Evolutionary conservation across 2,797 vertebrate species (phyloP).

Genomic region (Diplodus sargus): DNA sequence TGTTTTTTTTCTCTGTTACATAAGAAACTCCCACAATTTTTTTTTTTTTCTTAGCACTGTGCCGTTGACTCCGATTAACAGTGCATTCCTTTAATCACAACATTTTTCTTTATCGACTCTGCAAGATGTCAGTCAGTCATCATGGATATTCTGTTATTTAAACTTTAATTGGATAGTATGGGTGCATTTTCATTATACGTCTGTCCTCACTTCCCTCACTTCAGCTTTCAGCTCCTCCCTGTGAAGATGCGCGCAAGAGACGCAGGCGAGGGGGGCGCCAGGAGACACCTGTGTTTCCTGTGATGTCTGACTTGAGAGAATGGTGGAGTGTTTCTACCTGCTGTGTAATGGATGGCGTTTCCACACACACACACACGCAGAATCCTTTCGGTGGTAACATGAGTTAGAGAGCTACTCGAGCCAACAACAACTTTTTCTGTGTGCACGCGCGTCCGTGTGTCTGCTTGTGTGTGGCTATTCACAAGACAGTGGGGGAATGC

Average conservation of each 20-base stretch:
- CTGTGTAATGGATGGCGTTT: slow-evolving; percentile 17
- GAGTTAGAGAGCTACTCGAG: slow-evolving; percentile 2
- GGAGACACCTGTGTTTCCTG: no score
- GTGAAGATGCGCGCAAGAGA: no score
- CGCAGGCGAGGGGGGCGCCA: no score
- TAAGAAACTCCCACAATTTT: neutral
- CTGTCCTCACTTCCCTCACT: no score
- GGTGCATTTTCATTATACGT: no score
- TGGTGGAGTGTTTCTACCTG: slow-evolving; percentile 1
- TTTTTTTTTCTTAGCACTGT: neutral
- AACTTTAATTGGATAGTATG: neutral
- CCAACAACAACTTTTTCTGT: slow-evolving; percentile 18
- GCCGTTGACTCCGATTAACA: slow-evolving; percentile 6
- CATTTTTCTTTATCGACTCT: neutral
- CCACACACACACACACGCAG: neutral
- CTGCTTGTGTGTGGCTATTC: slow-evolving; percentile 37
- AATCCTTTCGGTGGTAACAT: neutral
- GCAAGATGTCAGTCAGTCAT: slow-evolving; percentile 6
- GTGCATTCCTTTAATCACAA: neutral
- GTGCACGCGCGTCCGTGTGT: slow-evolving; percentile 15
- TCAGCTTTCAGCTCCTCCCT: no score
- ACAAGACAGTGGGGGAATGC: slow-evolving; percentile 67
- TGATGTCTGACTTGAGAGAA: slow-evolving; percentile 22
- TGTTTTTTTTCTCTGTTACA: neutral
- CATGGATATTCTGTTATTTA: neutral